Percentiles rank a stretch among this genome's conserved stretches.
Evolutionary conservation across 2,888 invertebrate genomes (phyloP).

Genomic region (Acanthopleura granulata): DNA sequence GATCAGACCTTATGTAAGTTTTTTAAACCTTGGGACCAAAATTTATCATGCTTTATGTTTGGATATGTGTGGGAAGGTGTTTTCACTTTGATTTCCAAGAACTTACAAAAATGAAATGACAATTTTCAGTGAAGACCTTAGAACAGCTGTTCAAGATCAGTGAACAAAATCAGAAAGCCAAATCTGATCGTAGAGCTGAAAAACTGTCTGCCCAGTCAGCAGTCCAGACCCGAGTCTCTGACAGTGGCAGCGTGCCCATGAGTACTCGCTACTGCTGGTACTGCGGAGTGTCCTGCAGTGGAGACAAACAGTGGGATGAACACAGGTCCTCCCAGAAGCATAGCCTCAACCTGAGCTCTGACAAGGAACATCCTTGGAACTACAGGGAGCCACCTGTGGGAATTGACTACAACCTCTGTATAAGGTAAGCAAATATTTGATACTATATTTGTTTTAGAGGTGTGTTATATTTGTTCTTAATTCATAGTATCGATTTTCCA

Average conservation of each 20-base stretch:
- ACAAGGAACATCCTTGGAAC: constrained; percentile 67
- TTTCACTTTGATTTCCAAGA: no score
- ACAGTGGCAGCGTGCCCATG: constrained; percentile 35
- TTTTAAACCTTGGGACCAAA: no score
- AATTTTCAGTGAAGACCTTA: constrained; percentile 41
- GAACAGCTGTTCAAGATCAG: constrained; percentile 44
- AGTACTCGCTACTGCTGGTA: constrained; percentile 59
- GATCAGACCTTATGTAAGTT: no score
- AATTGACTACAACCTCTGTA: constrained; percentile 52
- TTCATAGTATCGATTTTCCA: no score
- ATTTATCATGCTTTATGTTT: no score
- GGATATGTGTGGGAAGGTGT: no score
- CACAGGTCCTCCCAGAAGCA: constrained; percentile 64
- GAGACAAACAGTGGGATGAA: constrained; percentile 61
- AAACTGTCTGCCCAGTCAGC: background rate
- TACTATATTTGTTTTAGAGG: no score
- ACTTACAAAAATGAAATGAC: background rate
- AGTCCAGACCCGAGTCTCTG: constrained; percentile 21
- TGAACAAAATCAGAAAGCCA: constrained; percentile 40
- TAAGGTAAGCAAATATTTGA: constrained; percentile 39
- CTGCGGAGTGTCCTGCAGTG: constrained; percentile 56
- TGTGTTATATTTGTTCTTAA: no score
- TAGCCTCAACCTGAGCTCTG: constrained; percentile 61
- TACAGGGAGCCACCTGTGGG: constrained; percentile 66
- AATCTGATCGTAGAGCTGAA: constrained; percentile 12